Conservation (phyloP, 2,888 invertebrate genomes). For the Synergus umbraculus region DNA sequence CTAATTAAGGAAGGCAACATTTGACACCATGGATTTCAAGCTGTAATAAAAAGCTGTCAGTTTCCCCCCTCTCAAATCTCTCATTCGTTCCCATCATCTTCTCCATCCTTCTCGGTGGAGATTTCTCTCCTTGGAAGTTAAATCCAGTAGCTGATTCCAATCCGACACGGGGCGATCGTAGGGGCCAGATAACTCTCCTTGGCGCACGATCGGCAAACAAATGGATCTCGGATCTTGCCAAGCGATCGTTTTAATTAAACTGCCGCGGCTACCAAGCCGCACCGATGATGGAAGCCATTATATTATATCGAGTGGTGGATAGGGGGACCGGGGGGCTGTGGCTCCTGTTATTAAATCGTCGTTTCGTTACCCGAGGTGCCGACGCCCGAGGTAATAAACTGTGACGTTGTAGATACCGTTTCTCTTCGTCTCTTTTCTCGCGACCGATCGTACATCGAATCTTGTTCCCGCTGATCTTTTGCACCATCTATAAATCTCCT, state of each 20-base stretch:
- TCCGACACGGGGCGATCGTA: constrained; percentile 70
- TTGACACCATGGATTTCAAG: background rate
- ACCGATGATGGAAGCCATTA: constrained; percentile 39
- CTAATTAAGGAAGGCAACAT: background rate
- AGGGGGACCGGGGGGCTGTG: background rate
- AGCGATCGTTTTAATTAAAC: constrained; percentile 67
- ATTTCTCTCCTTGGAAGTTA: constrained; percentile 52
- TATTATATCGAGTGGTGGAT: background rate
- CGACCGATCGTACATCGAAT: background rate
- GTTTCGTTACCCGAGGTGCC: constrained; percentile 48
- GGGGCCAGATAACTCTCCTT: constrained; percentile 66
- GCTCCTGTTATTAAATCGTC: constrained; percentile 47
- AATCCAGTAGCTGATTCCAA: constrained; percentile 72
- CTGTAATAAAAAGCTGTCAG: background rate
- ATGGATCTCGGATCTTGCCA: constrained; percentile 62
- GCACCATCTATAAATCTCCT: background rate
- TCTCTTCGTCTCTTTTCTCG: background rate
- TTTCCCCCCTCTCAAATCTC: background rate
- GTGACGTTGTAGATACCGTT: background rate
- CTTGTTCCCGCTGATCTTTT: background rate
- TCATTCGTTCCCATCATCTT: background rate
- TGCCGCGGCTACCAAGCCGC: constrained; percentile 26
- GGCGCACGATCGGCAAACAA: constrained; percentile 67
- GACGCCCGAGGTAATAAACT: background rate
- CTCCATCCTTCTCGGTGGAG: background rate